phyloP scores from a whole-genome alignment of 2,888 invertebrate genomes.

The Protula sp. region DNA sequence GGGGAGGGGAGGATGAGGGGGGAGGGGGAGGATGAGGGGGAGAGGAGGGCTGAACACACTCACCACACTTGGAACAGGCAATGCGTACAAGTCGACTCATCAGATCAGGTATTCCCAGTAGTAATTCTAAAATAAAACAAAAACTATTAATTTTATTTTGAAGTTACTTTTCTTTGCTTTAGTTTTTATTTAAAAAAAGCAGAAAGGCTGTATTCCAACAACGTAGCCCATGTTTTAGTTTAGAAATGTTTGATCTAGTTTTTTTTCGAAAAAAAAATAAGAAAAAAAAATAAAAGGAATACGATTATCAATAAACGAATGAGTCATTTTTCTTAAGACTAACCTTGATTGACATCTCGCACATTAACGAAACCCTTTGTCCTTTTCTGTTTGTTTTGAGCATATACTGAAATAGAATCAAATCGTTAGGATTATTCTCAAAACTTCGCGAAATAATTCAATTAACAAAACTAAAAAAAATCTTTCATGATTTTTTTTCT shows the following conservation, averaged over 20 bases:
- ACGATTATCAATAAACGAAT: too few relatives aligned
- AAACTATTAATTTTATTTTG: neutral
- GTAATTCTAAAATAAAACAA: conserved; percentile 35
- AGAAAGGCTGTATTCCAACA: too few relatives aligned
- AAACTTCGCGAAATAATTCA: too few relatives aligned
- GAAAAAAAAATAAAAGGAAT: too few relatives aligned
- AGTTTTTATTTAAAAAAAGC: too few relatives aligned
- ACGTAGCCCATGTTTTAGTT: too few relatives aligned
- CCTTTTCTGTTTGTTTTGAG: conserved; percentile 53
- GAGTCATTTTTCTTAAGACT: neutral
- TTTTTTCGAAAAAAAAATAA: too few relatives aligned
- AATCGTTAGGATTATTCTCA: too few relatives aligned
- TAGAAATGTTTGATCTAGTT: too few relatives aligned
- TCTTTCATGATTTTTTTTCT: neutral
- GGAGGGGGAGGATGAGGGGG: too few relatives aligned
- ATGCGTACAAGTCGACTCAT: conserved; percentile 48
- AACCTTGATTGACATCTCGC: conserved; percentile 52
- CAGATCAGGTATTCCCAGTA: conserved; percentile 50
- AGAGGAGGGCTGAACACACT: too few relatives aligned
- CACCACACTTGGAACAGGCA: conserved; percentile 21
- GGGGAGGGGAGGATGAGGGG: too few relatives aligned
- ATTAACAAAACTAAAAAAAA: neutral
- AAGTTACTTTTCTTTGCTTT: neutral
- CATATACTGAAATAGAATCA: conserved; percentile 45
- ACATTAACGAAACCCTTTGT: conserved; percentile 51